Evolutionary conservation across 1,140 invertebrate species (phyloP), one percentile per base, ranked within the genome.

Genomic region (Macrocentrus cingulum): DNA sequence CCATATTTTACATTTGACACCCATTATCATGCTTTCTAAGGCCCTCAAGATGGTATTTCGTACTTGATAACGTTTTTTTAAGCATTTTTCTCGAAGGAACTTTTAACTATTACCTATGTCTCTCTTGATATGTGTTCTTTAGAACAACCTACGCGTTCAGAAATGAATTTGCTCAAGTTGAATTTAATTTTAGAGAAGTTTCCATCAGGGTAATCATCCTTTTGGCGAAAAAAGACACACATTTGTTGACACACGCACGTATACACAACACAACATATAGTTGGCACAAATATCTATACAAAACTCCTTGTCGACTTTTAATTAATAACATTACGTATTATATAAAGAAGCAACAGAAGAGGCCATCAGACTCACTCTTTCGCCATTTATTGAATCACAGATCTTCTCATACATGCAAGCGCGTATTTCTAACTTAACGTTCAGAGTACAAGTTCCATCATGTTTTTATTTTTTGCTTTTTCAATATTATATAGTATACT

Each of bases 101-200:
- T 29, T 29, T 6, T 46, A 6, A 20, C 16, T 18, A 19, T 20
- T 46, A 16, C 13, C 22, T 18, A 41, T 34, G 32, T 36, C 19
- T 51, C 25, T 51, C 4, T 29, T 29, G 25, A 29, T 29, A 56
- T 56, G 44, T 46, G 53, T 56, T 36, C 53, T 46, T 36, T 44
- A 45, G 53, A 56, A 56, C 53, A 56, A 29, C 29, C 23, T 36
- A 46, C 53, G 29, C 22, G 23, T 48, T 45, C 22, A 25, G 8
- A 39, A 39, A 39, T 39, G 13, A 39, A n/a, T 29, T 29, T 29
- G 25, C 9, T 9, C 25, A 29, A 29, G 4, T 29, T 9, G 25
- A 4, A 5, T 29, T 29, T 29, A 29, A 5, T 9, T 29, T 5
- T 9, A 29, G 4, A 29, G 25, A 29, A 29, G 9, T n/a, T 9